phyloP scores from a whole-genome alignment of 2,888 invertebrate species.

The Lampropteryx suffumata region DNA sequence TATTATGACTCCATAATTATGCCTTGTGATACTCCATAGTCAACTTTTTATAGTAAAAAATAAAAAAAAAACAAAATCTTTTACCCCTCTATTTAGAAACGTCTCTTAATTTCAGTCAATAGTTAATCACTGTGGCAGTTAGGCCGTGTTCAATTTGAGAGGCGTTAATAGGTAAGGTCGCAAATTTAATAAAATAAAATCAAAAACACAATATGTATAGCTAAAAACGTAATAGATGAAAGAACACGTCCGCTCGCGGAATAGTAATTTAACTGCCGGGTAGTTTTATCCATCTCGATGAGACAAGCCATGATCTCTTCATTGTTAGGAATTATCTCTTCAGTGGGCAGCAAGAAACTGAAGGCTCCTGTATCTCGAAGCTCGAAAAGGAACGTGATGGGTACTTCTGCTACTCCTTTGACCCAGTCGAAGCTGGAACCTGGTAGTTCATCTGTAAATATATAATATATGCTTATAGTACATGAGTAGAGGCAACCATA shows the following conservation, averaged over 20 bases:
- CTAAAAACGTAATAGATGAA: constrained; percentile 32
- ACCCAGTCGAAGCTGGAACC: constrained; percentile 82
- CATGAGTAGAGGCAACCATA: no score
- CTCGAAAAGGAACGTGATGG: constrained; percentile 81
- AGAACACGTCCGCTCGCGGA: constrained; percentile 30
- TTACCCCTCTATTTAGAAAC: no score
- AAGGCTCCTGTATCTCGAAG: constrained; percentile 77
- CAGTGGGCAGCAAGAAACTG: constrained; percentile 80
- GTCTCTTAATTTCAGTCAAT: no score
- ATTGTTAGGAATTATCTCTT: constrained; percentile 72
- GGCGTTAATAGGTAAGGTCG: no score
- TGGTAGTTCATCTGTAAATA: constrained; percentile 66
- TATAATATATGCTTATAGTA: no score
- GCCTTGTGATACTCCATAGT: no score
- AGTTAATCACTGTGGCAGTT: no score
- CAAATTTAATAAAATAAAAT: constrained; percentile 25
- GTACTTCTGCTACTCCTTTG: constrained; percentile 74
- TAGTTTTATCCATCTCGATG: constrained; percentile 55
- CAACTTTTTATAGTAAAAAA: no score
- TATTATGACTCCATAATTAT: no score
- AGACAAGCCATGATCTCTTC: constrained; percentile 69
- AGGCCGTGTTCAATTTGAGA: no score
- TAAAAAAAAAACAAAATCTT: no score
- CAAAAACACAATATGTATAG: constrained; percentile 29
- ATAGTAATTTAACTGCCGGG: constrained; percentile 44